Evolutionary conservation across 1,140 invertebrate species (phyloP).

Genomic region (Drosophila novamexicana): DNA sequence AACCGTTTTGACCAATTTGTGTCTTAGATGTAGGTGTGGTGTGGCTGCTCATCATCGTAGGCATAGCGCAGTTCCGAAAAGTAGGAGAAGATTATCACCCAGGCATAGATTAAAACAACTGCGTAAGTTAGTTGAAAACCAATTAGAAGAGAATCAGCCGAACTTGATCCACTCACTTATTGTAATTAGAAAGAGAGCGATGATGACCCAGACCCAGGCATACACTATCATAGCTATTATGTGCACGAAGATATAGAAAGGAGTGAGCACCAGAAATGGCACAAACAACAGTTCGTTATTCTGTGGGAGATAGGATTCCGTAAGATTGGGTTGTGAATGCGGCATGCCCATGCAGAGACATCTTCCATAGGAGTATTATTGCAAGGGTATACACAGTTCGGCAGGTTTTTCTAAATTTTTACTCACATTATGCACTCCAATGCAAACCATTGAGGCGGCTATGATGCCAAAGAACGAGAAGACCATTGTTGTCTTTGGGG

Average conservation of each 20-base stretch:
- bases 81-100: slow-evolving; percentile 63
- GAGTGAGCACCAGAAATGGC: slow-evolving; percentile 53
- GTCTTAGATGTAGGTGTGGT: slow-evolving; percentile 31
- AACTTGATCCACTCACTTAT: slow-evolving; percentile 37
- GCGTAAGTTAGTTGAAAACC: neutral
- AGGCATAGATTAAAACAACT: slow-evolving; percentile 58
- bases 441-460: slow-evolving; percentile 44
- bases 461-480: slow-evolving; percentile 67
- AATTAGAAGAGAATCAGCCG: neutral
- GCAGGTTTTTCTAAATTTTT: neutral
- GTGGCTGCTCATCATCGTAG: slow-evolving; percentile 55
- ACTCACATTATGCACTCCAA: slow-evolving; percentile 69
- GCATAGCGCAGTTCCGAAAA: slow-evolving; percentile 56
- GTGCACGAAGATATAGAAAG: slow-evolving; percentile 55
- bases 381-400: too few species aligned
- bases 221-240: slow-evolving; percentile 46
- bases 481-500: slow-evolving; percentile 69
- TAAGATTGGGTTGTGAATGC: too few species aligned
- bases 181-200: slow-evolving; percentile 44
- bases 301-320: slow-evolving; percentile 9
- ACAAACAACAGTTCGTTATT: slow-evolving; percentile 64
- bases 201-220: slow-evolving; percentile 36
- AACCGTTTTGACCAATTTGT: neutral
- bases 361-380: too few species aligned
- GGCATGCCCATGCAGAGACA: too few species aligned